These are phyloP conservation scores for Zaprionus kolodkinae DNA, from an alignment of 1,140 invertebrate genomes.

Conservation along the genomic window DNA sequence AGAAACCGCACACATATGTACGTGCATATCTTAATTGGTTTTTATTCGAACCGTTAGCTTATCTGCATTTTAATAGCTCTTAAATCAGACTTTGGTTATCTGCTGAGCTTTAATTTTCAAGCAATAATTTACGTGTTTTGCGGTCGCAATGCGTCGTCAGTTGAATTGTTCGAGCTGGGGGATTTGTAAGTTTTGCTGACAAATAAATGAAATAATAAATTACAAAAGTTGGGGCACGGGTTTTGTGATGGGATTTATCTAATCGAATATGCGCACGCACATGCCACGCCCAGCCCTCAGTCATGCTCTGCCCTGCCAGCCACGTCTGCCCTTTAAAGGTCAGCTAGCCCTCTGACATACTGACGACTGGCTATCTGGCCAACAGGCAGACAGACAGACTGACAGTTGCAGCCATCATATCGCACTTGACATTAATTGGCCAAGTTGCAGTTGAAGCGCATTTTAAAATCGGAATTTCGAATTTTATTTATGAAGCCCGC, in stretches of 20 bases:
- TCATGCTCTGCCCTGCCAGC: background rate
- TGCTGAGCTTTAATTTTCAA: constrained; percentile 56
- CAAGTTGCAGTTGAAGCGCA: constrained; percentile 31
- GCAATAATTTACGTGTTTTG: constrained; percentile 69
- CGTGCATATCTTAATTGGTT: constrained; percentile 18
- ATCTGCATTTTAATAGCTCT: constrained; percentile 39
- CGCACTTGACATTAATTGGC: constrained; percentile 70
- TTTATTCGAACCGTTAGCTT: constrained; percentile 13
- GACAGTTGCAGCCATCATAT: constrained; percentile 31
- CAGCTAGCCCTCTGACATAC: background rate
- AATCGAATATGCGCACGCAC: constrained; percentile 72
- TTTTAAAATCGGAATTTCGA: constrained; percentile 35
- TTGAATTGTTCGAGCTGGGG: constrained; percentile 24
- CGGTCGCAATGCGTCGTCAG: constrained; percentile 59
- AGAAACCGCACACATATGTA: background rate
- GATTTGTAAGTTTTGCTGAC: constrained; percentile 71
- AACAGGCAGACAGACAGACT: constrained; percentile 2
- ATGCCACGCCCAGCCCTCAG: background rate
- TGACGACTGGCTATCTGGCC: background rate
- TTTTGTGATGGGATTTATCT: constrained; percentile 59
- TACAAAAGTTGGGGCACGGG: constrained; percentile 60
- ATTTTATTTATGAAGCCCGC: constrained; percentile 38
- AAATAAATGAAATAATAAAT: constrained; percentile 80
- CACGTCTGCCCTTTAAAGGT: constrained; percentile 3
- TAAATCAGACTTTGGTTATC: constrained; percentile 64